Evolutionary conservation across 2,888 invertebrate genomes (phyloP).

Genomic region (Heteropelma amictum): DNA sequence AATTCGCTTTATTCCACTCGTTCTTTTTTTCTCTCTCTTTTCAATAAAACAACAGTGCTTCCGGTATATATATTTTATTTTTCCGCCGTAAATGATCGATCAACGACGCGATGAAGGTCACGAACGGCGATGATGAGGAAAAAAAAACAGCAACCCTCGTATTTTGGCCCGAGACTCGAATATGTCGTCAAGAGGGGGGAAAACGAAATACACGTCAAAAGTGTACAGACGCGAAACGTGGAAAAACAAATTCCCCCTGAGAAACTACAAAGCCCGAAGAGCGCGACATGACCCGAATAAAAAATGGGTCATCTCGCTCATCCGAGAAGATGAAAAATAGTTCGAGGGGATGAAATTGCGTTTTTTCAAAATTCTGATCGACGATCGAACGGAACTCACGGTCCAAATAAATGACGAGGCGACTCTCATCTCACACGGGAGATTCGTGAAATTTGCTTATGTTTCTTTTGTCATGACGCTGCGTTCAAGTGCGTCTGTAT

Average conservation of each 20-base stretch:
- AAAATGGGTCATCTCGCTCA: no score
- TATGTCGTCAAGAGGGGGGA: not conserved
- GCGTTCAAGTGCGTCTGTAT: no score
- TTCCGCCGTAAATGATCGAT: slow-evolving; percentile 3
- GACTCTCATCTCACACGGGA: no score
- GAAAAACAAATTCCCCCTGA: not conserved
- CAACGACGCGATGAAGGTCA: not conserved
- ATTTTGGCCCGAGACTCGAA: not conserved
- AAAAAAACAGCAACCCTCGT: not conserved
- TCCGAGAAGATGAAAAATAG: no score
- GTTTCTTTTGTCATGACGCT: no score
- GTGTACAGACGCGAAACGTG: not conserved
- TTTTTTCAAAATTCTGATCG: no score
- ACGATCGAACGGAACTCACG: no score
- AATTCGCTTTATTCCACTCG: no score
- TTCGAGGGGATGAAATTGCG: no score
- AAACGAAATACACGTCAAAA: slow-evolving; percentile 2
- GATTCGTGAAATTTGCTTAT: not conserved
- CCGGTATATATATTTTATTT: no score
- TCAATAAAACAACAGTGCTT: not conserved
- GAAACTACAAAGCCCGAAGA: not conserved
- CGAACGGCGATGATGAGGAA: slow-evolving; percentile 6
- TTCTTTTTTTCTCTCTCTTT: not conserved
- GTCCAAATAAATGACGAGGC: no score
- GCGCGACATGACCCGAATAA: not conserved